phyloP scores from a whole-genome alignment of 1,140 invertebrate genomes.

The Caenorhabditis inopinata region DNA sequence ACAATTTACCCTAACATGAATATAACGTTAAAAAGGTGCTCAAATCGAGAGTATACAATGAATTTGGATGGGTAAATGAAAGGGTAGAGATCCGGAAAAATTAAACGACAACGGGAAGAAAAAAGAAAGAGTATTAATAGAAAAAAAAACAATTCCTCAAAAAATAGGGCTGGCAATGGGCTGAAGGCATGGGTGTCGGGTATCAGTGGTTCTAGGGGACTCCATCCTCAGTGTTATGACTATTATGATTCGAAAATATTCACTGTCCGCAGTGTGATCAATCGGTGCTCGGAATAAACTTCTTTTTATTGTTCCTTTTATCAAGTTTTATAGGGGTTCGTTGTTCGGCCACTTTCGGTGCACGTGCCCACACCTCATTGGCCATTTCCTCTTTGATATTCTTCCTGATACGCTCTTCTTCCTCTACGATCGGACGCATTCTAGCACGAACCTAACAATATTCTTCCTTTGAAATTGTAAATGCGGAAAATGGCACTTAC shows the following conservation, averaged over 20 bases:
- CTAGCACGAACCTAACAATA: constrained; percentile 16
- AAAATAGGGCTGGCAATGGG: too few relatives aligned
- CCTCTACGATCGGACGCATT: constrained; percentile 1
- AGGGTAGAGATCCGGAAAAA: too few relatives aligned
- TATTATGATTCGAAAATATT: background rate
- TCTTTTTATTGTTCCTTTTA: background rate
- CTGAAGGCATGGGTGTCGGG: too few relatives aligned
- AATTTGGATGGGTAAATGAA: too few relatives aligned
- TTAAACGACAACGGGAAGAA: too few relatives aligned
- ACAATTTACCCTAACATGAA: background rate
- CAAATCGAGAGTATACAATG: too few relatives aligned
- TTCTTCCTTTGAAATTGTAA: background rate
- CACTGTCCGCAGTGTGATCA: background rate
- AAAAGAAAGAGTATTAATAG: too few relatives aligned
- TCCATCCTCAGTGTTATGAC: too few relatives aligned
- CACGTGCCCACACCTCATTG: constrained; percentile 1
- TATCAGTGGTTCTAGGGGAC: too few relatives aligned
- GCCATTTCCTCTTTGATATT: constrained; percentile 33
- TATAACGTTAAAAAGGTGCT: too few relatives aligned
- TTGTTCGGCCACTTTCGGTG: background rate
- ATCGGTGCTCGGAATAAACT: background rate
- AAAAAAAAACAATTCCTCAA: too few relatives aligned
- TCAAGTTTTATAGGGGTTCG: background rate
- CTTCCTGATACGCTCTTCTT: constrained; percentile 14
- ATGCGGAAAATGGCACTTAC: background rate